Conservation (phyloP, 2,113 vertebrate species). For the Cyprinodon variegatus region DNA sequence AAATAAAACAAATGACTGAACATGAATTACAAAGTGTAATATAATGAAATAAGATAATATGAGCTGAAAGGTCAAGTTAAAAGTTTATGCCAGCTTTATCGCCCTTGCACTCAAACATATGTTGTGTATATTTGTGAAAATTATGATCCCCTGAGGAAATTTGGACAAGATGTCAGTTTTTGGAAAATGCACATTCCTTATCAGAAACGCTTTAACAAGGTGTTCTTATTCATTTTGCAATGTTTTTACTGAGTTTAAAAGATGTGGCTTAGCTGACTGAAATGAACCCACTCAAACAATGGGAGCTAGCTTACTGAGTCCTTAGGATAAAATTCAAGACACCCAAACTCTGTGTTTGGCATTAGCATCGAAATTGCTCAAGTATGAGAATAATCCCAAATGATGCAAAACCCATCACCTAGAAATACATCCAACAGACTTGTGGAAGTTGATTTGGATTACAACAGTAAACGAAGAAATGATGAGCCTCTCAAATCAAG, state of each 20-base stretch:
- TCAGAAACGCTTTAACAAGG: neutral
- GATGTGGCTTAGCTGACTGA: too few species aligned
- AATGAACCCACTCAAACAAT: neutral
- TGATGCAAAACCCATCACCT: constrained; percentile 21
- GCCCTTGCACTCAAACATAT: too few species aligned
- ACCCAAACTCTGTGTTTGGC: neutral
- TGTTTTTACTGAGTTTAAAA: too few species aligned
- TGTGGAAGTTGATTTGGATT: constrained; percentile 39
- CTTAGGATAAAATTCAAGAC: neutral
- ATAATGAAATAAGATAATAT: too few species aligned
- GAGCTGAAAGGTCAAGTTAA: too few species aligned
- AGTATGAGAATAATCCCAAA: constrained; percentile 9
- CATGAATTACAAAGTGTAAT: too few species aligned
- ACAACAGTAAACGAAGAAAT: constrained; percentile 27
- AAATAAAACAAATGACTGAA: too few species aligned
- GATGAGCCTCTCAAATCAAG: constrained; percentile 47
- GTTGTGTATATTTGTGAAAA: too few species aligned
- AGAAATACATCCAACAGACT: constrained; percentile 26
- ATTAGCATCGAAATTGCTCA: constrained; percentile 18
- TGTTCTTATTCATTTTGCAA: neutral
- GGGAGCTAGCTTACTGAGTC: neutral
- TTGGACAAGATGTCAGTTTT: neutral
- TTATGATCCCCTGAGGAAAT: neutral
- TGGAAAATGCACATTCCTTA: neutral
- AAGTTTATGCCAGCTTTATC: too few species aligned